Base-by-base conservation (phyloP, 1,140 invertebrate species). In the Paralvinella palmiformis region DNA sequence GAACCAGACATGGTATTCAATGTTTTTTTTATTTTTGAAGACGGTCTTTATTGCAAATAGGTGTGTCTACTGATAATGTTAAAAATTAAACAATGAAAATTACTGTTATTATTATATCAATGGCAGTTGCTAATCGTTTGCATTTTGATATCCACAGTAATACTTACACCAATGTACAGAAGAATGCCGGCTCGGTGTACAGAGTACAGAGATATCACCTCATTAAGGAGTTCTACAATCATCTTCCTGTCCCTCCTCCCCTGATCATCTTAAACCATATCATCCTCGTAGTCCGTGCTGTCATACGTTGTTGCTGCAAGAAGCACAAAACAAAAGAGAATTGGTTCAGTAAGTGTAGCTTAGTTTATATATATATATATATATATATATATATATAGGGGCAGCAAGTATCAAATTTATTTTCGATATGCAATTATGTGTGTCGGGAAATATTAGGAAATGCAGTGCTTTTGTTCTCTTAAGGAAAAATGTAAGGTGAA, bases 161-260 rank as follows among this genome's bases (percentile, higher is more conserved):
- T 67, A 79, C 77, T 29, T 79, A 78, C 57, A 73, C 76, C 62
- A 72, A 66, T 29, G 73, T 79, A 10, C 77, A 79, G 62, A 75
- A 77, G 29, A 75, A 75, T 35, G 74, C 77, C 0, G 69, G 72
- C 29, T 72, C 72, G 53, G 72, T 76, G 15, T 84, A 81, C 60
- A 72, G 73, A 44, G 80, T 70, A 57, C 74, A 78, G 61, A 69
- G 74, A 44, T 78, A 73, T 63, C 50, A 65, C 7, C 57, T 71
- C 53, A 71, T 80, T 59, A 56, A 71, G 24, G 80, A 83, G 62
- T 83, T 80, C 67, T 75, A 76, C 59, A 55, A 71, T 1, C 68
- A 74, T 59, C 77, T 79, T 4, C 64, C 66, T 1, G 65, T 82
- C 20, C 71, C 75, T 15, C 77, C 77, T 29, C 81, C 80, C 33